Base-by-base conservation (phyloP, 1,140 invertebrate genomes). In the Polypedilum vanderplanki region DNA sequence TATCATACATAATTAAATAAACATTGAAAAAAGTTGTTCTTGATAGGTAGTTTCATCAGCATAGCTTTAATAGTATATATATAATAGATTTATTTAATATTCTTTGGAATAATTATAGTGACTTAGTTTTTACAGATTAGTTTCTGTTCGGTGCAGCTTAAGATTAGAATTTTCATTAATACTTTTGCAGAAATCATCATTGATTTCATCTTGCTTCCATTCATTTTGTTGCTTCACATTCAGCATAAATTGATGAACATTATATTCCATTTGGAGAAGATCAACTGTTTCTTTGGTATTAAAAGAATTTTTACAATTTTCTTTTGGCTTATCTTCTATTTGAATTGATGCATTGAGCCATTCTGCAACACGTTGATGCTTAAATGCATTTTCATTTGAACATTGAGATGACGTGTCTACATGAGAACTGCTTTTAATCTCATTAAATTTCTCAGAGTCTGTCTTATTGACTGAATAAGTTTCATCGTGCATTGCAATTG, bases 311-410 rank as follows among this genome's bases (percentile, higher is more conserved):
- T 18, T 10, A 70, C 17, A 18, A 18, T 18, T 22, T 18, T 20
- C 17, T 18, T 70, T 70, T 70, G 17, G 2, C 17, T 70, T 20
- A 7, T 20, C n/a, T 2, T 70, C 65, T 22, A 18, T 10, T 18
- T 20, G 20, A 70, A 22, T 20, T 4, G 17, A 9, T 18, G 20
- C 17, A 70, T 70, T 86, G 20, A 89, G 88, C 88, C 88, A 90
- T 76, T 90, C 88, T 1, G 89, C 89, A 8, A 90, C 88, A 75
- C 89, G 84, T 73, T 87, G 87, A 15, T 87, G 86, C 75, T 87
- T 84, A 17, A 82, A 73, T 0, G 80, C 80, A 40, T 78, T 82
- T 77, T 83, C 81, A 76, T 82, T 57, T 15, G 80, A 57, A 81
- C 79, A 74, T 81, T 80, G 3, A 82, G 24, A 33, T 65, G 75